phyloP scores from a whole-genome alignment of 2,113 vertebrate species.

The Excalfactoria chinensis region DNA sequence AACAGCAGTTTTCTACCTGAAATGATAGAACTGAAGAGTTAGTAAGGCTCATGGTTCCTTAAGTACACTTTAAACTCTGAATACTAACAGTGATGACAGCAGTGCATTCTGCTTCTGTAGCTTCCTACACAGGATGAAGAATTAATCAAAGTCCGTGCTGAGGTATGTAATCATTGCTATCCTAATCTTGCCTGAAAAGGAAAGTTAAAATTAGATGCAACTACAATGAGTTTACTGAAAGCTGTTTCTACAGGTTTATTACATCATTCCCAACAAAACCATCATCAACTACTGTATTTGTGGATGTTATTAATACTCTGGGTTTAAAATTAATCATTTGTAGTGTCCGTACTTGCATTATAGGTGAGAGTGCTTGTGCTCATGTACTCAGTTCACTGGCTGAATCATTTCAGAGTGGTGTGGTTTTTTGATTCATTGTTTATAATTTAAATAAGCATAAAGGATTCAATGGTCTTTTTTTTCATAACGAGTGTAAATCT shows the following conservation, averaged over 20 bases:
- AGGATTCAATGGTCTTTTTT: background rate
- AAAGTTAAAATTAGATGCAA: background rate
- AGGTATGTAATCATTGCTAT: background rate
- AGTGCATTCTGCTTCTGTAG: background rate
- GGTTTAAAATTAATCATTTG: conserved; percentile 11
- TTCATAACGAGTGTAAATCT: background rate
- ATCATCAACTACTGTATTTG: background rate
- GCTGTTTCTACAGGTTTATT: conserved; percentile 2
- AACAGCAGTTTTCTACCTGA: background rate
- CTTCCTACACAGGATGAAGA: conserved; percentile 10
- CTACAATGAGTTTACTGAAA: background rate
- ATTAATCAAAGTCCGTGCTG: background rate
- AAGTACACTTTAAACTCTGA: background rate
- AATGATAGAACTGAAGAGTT: background rate
- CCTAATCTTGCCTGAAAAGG: background rate
- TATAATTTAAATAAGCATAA: conserved; percentile 1
- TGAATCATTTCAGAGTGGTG: background rate
- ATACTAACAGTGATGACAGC: background rate
- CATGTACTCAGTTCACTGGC: background rate
- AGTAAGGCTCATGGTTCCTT: background rate
- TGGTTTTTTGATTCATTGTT: background rate
- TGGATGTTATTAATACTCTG: conserved; percentile 3
- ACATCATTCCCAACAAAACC: background rate
- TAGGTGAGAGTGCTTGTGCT: background rate
- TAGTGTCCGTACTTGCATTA: background rate